These are phyloP conservation scores for Ligdia adustata DNA, from an alignment of 2,888 invertebrate species.

Conservation along the genomic window DNA sequence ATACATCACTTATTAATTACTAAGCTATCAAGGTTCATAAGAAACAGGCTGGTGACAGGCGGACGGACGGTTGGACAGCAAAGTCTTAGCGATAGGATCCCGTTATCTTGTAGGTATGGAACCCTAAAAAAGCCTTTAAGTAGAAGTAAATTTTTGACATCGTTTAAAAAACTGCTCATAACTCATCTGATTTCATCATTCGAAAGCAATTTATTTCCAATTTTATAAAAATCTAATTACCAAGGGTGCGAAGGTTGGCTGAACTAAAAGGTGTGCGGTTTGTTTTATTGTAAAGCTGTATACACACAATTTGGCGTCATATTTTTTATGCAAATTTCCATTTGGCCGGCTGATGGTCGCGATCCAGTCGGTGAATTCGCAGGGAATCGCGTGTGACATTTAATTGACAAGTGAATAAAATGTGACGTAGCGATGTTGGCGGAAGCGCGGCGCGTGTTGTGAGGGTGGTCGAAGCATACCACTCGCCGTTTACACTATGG, in stretches of 20 bases:
- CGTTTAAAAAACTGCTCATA: too few relatives aligned
- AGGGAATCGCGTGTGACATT: constrained; percentile 74
- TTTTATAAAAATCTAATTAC: constrained; percentile 10
- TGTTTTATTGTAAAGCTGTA: constrained; percentile 35
- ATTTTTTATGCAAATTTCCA: constrained; percentile 79
- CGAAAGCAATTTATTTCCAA: not conserved
- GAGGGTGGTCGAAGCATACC: constrained; percentile 34
- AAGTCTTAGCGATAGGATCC: too few relatives aligned
- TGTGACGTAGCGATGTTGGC: constrained; percentile 64
- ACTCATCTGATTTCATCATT: too few relatives aligned
- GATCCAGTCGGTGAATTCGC: constrained; percentile 72
- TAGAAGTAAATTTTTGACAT: too few relatives aligned
- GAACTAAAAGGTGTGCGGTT: constrained; percentile 40
- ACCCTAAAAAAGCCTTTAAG: too few relatives aligned
- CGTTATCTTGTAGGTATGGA: too few relatives aligned
- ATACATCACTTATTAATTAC: too few relatives aligned
- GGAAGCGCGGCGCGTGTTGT: constrained; percentile 56
- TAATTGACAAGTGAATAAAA: constrained; percentile 79
- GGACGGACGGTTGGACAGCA: too few relatives aligned
- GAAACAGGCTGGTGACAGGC: too few relatives aligned
- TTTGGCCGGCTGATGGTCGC: constrained; percentile 72
- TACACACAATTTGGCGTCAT: constrained; percentile 43
- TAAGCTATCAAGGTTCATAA: too few relatives aligned
- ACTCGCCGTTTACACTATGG: constrained; percentile 42
- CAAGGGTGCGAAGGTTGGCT: constrained; percentile 25